Conservation (phyloP, 2,113 vertebrate species). For the Muntiacus reevesi region DNA sequence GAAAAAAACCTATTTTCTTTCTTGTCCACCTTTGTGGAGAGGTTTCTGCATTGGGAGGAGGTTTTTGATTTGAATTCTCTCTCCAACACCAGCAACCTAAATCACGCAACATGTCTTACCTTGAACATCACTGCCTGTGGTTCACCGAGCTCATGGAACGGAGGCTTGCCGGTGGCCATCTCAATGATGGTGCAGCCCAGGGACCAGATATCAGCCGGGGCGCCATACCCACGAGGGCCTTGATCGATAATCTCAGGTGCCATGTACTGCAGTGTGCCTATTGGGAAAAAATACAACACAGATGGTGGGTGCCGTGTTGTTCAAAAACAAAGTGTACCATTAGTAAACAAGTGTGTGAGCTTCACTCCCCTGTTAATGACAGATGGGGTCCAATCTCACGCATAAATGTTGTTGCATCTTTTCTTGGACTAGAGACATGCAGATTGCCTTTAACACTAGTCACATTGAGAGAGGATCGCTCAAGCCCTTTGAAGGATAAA, state of each 20-base stretch:
- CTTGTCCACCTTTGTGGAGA: background rate
- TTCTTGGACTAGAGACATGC: background rate
- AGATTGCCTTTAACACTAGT: background rate
- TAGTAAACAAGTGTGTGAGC: background rate
- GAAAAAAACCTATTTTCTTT: background rate
- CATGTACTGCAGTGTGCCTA: slow-evolving; percentile 88
- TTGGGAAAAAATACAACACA: background rate
- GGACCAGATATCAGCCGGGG: slow-evolving; percentile 88
- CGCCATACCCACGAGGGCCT: slow-evolving; percentile 82
- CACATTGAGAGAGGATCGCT: background rate
- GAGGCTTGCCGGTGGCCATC: slow-evolving; percentile 87
- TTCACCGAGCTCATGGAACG: slow-evolving; percentile 84
- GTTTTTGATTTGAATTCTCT: background rate
- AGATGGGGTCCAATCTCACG: background rate
- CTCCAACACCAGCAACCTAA: background rate
- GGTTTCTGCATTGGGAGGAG: background rate
- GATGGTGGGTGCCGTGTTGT: background rate
- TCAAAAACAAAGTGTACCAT: background rate
- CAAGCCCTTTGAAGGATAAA: background rate
- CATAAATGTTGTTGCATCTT: background rate
- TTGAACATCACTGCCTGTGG: slow-evolving; percentile 86
- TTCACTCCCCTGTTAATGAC: background rate
- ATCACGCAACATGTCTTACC: slow-evolving; percentile 71
- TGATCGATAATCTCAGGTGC: slow-evolving; percentile 87
- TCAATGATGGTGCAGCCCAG: slow-evolving; percentile 88